Base-by-base conservation (phyloP, 1,140 invertebrate species). In the Apis laboriosa region DNA sequence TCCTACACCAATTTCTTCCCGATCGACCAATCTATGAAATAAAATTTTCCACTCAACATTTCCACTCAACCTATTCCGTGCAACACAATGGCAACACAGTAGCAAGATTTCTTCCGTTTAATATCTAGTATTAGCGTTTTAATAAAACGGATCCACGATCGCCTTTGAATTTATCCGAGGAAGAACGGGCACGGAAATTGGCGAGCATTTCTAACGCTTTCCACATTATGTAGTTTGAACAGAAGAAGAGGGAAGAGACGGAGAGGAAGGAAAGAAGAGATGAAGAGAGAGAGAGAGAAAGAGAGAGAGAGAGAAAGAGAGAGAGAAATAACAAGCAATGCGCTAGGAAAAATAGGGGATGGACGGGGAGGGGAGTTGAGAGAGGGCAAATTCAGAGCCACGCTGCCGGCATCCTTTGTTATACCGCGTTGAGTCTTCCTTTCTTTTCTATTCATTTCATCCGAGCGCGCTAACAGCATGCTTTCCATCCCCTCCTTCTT, bases 391-490 rank as follows among this genome's bases (percentile, higher is more conserved):
- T 86, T 87, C 86, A 82, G 58, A 87, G 77, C 58, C 58, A 51
- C 63, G 56, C 58, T 64, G 63, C 63, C 67, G 55, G 63, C 73
- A 79, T 86, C 78, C 80, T 88, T 90, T 88, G 84, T 89, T 89
- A 85, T 71, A 88, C 68, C 72, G 75, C 72, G 63, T 43, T 24
- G 70, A 64, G 72, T 68, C 55, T 84, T 80, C 24, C 58, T 67
- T 72, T 83, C 80, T 79, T 81, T 79, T 75, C 73, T 53, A 70
- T 60, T 66, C 83, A 75, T 84, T 89, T 88, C 80, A 75, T 77
- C 43, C 67, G 21, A 71, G 73, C 75, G 53, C 61, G 21, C 66
- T 51, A 60, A 60, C 83, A n/a, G 43, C 19, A 60, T 60, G 53
- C 55, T 71, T 51, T n/a, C 51, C 21, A 21, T 17, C 13, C 55